Evolutionary conservation across 2,888 invertebrate species (phyloP).

Genomic region (Rotaria sp.): DNA sequence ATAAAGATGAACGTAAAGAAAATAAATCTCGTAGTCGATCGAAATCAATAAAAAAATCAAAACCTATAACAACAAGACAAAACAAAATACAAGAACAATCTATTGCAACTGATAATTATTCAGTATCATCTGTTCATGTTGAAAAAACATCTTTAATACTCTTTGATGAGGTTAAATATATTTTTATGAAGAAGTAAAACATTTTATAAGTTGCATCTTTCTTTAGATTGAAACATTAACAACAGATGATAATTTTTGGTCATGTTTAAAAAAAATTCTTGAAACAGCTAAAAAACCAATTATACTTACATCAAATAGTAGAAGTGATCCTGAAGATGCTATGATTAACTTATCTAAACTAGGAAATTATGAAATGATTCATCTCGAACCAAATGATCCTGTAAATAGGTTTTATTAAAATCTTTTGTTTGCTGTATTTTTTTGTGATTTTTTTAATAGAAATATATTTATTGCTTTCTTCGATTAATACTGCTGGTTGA

Average conservation of each 20-base stretch:
- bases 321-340: background rate
- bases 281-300: conserved; percentile 7
- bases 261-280: background rate
- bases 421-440: background rate
- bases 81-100: background rate
- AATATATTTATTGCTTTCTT: background rate
- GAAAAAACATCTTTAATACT: background rate
- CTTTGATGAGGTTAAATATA: background rate
- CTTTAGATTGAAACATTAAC: conserved; percentile 11
- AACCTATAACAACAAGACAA: background rate
- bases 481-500: background rate
- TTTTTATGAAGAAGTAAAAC: background rate
- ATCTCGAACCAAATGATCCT: background rate
- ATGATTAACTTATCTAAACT: background rate
- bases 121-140: background rate
- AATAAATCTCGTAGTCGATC: background rate
- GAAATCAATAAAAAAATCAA: background rate
- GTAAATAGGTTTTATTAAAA: background rate
- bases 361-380: background rate
- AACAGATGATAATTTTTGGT: conserved; percentile 24
- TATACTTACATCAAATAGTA: conserved; percentile 6
- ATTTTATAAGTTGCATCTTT: background rate
- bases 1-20: conserved; percentile 9
- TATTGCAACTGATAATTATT: background rate
- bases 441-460: background rate